Conservation (phyloP, 2,113 vertebrate genomes). For the Daphoenositta chrysoptera region DNA sequence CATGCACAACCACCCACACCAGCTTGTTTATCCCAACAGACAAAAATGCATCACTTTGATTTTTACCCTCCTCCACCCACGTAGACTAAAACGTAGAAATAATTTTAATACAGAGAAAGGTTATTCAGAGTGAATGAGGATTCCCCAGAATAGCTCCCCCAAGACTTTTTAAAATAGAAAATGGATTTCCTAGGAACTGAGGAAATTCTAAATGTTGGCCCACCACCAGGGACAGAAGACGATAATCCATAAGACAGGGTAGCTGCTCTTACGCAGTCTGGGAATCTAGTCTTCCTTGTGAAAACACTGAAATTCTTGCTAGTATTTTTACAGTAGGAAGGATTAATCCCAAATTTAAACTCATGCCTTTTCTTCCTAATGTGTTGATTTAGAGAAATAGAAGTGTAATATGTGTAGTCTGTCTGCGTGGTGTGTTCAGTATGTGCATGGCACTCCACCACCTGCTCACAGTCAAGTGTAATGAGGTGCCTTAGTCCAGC, state of each 20-base stretch:
- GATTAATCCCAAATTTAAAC: background rate
- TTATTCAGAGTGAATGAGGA: background rate
- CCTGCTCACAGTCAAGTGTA: background rate
- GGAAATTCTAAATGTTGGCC: background rate
- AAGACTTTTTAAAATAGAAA: slow-evolving; percentile 1
- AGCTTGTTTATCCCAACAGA: slow-evolving; percentile 37
- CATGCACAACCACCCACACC: background rate
- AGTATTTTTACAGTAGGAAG: background rate
- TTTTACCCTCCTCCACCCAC: background rate
- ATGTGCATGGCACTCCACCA: rapidly evolving
- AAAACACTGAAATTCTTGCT: background rate
- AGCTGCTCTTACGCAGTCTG: background rate
- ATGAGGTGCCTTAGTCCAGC: background rate
- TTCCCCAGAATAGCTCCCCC: background rate
- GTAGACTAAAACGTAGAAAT: background rate
- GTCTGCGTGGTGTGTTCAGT: background rate
- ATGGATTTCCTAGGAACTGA: background rate
- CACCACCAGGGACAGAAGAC: background rate
- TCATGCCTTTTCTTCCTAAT: background rate
- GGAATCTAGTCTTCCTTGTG: background rate
- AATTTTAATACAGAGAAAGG: background rate
- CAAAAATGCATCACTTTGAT: slow-evolving; percentile 17
- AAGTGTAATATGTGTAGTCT: background rate
- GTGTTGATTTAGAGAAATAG: background rate
- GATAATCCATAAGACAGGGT: background rate